Evolutionary conservation across 2,888 invertebrate genomes (phyloP).

Genomic region (Cheilosia vernalis): DNA sequence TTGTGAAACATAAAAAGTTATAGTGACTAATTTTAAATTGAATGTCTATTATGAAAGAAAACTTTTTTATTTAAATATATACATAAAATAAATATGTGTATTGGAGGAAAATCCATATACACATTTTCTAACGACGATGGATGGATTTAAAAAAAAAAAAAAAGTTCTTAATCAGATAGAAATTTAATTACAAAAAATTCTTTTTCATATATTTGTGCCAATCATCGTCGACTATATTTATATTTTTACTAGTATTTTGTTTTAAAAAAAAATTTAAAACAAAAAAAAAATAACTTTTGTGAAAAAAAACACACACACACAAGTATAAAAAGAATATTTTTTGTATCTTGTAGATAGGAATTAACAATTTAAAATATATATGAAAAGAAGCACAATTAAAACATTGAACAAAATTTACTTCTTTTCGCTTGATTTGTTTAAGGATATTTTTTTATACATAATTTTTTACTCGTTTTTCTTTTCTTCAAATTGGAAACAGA

Average conservation of each 20-base stretch:
- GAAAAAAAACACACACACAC: slow-evolving; percentile 27
- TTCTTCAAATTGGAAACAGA: slow-evolving; percentile 3
- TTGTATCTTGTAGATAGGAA: slow-evolving; percentile 75
- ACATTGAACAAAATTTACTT: slow-evolving; percentile 14
- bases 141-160: slow-evolving; percentile 28
- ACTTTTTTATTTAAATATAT: slow-evolving; percentile 47
- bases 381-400: slow-evolving; percentile 13
- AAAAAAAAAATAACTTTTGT: slow-evolving; percentile 26
- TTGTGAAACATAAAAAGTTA: slow-evolving; percentile 68
- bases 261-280: not conserved
- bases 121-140: slow-evolving; percentile 48
- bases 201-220: slow-evolving; percentile 48
- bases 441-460: not conserved
- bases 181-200: slow-evolving; percentile 16
- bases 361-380: slow-evolving; percentile 60
- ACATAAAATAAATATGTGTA: slow-evolving; percentile 19
- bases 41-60: slow-evolving; percentile 58
- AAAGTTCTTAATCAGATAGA: slow-evolving; percentile 11
- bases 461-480: not conserved
- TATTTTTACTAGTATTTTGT: slow-evolving; percentile 18
- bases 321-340: slow-evolving; percentile 62
- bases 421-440: not conserved
- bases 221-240: slow-evolving; percentile 49
- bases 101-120: not conserved
- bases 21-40: slow-evolving; percentile 63